A percentile compares a stretch with the other conserved stretches of the same genome.
Conservation (phyloP, 2,888 invertebrate genomes). For the Phyllotreta striolata region DNA sequence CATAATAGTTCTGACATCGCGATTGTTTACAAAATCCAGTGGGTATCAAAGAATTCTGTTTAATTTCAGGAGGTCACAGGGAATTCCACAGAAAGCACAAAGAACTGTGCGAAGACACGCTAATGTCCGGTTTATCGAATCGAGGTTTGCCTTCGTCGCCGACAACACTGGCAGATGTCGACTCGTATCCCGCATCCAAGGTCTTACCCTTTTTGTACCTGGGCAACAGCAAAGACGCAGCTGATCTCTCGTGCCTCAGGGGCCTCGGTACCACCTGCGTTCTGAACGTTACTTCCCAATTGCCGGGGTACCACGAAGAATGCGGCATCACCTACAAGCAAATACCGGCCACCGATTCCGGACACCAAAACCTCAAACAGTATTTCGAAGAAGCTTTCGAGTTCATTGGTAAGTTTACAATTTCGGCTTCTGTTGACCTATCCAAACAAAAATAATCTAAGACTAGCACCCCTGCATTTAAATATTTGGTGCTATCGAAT, state of each 20-base stretch:
- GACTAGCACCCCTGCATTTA: too few species aligned
- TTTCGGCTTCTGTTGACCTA: too few species aligned
- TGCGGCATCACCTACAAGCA: constrained; percentile 75
- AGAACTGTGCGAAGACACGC: constrained; percentile 76
- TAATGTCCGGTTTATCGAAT: constrained; percentile 62
- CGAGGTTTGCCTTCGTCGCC: constrained; percentile 58
- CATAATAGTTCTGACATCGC: too few species aligned
- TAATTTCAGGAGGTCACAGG: constrained; percentile 71
- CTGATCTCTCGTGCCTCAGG: constrained; percentile 72
- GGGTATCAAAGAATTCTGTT: constrained; percentile 3
- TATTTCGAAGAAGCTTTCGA: constrained; percentile 88
- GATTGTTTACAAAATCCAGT: constrained; percentile 10
- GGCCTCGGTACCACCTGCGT: constrained; percentile 78
- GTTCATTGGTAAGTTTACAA: constrained; percentile 76
- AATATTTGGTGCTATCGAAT: too few species aligned
- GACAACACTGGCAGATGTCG: constrained; percentile 67
- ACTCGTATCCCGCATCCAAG: constrained; percentile 78
- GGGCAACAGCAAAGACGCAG: constrained; percentile 83
- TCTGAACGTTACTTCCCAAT: constrained; percentile 81
- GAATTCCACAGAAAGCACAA: constrained; percentile 75
- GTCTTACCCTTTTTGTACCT: constrained; percentile 83
- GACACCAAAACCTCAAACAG: constrained; percentile 86
- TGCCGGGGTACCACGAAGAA: constrained; percentile 75
- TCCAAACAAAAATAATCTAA: too few species aligned
- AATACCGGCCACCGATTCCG: constrained; percentile 83